Base-by-base conservation (phyloP, 2,888 invertebrate genomes). In the Conomelus anceps region DNA sequence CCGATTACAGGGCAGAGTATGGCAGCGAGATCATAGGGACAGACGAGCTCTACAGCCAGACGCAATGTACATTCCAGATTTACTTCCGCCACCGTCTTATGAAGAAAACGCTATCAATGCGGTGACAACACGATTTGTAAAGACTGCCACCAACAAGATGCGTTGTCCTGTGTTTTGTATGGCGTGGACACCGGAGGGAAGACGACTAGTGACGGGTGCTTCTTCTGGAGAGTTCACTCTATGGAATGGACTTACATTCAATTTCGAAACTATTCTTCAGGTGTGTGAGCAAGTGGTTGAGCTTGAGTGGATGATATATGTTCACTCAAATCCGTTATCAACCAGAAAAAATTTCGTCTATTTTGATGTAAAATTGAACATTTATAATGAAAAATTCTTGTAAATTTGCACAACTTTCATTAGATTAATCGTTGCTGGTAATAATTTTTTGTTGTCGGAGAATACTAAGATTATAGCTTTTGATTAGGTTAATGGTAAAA, bases 181-280 rank as follows among this genome's bases (percentile, higher is more conserved):
- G 93, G 98, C 98, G 20, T 99, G 99, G 99, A 99, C 99, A 7
- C 99, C 99, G 0, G 99, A 99, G 94, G 99, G 99, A 20, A 95
- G 99, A 91, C 96, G 99, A 91, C 94, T 99, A 90, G 98, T 99
- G 7, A 99, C 99, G 0, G 99, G 99, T 13, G 99, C 99, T 23
- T 99, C 99, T 26, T 99, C 99, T 89, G 99, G 99, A 86, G 99
- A 99, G 94, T 99, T 99, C 93, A 99, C 99, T 0, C 94, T 99
- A 3, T 99, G 99, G 99, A 99, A 99, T 95, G 99, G 99, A 29
- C 95, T 99, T 26, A 99, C 99, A n/a, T 99, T 99, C 94, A 99
- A 99, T 94, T 99, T 99, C 94, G 99, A 99, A 95, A 99, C 99
- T n/a, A 99, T 99, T 93, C 95, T 99, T 88, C 99, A 99, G 96